Base-by-base conservation (phyloP, 1,140 invertebrate genomes). In the Harlomillsia oculata region DNA sequence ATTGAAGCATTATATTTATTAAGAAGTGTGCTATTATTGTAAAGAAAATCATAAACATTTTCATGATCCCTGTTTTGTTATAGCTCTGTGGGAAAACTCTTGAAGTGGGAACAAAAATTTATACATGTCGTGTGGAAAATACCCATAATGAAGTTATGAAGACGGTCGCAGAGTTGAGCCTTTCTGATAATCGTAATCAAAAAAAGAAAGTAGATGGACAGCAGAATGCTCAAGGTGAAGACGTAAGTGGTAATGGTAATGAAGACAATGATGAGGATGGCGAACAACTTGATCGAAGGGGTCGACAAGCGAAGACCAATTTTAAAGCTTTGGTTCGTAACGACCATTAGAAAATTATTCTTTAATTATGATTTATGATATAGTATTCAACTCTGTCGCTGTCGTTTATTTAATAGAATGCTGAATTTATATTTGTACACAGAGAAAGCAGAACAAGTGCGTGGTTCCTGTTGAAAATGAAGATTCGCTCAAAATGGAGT, bases 31-130 rank as follows among this genome's bases (percentile, higher is more conserved):
- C 14, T 5, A 43, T 18, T 5, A 2, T 43, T 43, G 20, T n/a
- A 37, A 20, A 13, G 16, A n/a, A 2, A 11, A 23, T 5, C 18
- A 43, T 25, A 25, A 21, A 21, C 26, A 11, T 8, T 43, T 44
- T 8, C 1, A 14, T 50, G 37, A 9, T 16, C 0, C 14, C 39
- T 11, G 1, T 48, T 37, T 25, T 43, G 23, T 4, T 40, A n/a
- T 53, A 40, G 9, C 29, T 59, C 14, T 21, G 54, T 13, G 59
- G 55, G 3, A 51, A 53, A 6, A 61, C 59, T n/a, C 37, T 64
- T 18, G 63, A 64, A 53, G 48, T 59, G 28, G 56, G 59, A 8
- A 51, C 55, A 8, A 58, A 52, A 51, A 64, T 64, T 26, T 64
- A 64, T 41, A 48, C 56, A 23, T 64, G 63, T 37, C 59, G 63